These are phyloP conservation scores for Sturmia bella DNA, from an alignment of 2,888 invertebrate species.

Conservation along the genomic window DNA sequence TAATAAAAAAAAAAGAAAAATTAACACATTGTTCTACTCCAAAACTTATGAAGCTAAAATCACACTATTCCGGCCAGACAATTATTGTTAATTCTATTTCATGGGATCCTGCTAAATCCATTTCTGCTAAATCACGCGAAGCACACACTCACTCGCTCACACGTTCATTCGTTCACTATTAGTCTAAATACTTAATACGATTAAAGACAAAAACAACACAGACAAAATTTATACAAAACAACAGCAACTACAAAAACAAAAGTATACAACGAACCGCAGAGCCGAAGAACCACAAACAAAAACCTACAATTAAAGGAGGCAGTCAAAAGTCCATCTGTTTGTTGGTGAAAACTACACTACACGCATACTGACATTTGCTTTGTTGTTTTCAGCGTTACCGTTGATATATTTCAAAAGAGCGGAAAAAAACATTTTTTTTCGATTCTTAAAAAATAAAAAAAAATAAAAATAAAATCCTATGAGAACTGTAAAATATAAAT, in stretches of 20 bases:
- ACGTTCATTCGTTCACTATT: neutral
- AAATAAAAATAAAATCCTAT: too few relatives aligned
- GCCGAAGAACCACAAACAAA: conserved; percentile 16
- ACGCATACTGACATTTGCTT: conserved; percentile 31
- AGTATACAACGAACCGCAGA: neutral
- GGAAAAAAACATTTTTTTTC: too few relatives aligned
- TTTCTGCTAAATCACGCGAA: conserved; percentile 22
- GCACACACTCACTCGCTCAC: neutral
- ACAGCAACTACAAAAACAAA: conserved; percentile 19
- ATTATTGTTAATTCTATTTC: too few relatives aligned
- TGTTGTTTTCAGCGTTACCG: conserved; percentile 26
- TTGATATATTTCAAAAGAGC: too few relatives aligned
- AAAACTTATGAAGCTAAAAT: too few relatives aligned
- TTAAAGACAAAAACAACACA: conserved; percentile 31
- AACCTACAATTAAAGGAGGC: conserved; percentile 40
- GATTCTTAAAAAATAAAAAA: too few relatives aligned
- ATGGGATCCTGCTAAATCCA: neutral
- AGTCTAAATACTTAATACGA: neutral
- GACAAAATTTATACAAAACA: conserved; percentile 20
- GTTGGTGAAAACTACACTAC: conserved; percentile 15
- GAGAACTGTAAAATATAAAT: too few relatives aligned
- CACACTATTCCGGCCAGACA: too few relatives aligned
- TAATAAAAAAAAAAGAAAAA: too few relatives aligned
- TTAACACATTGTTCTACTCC: too few relatives aligned
- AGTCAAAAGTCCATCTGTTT: conserved; percentile 50